A percentile compares a stretch with the other conserved stretches of the same genome.
Conservation (phyloP, 2,113 vertebrate species). For the Kryptolebias marmoratus region DNA sequence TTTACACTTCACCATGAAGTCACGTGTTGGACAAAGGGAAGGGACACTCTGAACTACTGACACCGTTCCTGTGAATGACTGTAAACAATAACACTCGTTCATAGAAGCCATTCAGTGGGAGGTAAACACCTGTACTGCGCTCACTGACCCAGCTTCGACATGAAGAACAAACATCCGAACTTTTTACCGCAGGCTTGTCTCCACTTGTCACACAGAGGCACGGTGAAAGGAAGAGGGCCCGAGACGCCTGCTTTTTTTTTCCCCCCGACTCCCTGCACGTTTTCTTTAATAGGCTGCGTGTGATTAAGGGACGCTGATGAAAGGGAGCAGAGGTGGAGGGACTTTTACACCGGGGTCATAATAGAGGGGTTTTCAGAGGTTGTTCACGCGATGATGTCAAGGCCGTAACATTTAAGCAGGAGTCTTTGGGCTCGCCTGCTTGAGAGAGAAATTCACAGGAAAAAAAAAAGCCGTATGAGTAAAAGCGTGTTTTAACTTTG, state of each 20-base stretch:
- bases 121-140: constrained; percentile 45
- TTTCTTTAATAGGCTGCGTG: constrained; percentile 26
- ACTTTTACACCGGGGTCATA: not conserved
- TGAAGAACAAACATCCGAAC: constrained; percentile 59
- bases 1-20: constrained; percentile 19
- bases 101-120: constrained; percentile 10
- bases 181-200: constrained; percentile 60
- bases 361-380: not conserved
- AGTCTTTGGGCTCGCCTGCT: not conserved
- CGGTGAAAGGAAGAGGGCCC: not conserved
- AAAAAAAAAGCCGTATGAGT: not conserved
- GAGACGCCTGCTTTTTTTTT: not conserved
- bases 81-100: constrained; percentile 4
- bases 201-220: constrained; percentile 39
- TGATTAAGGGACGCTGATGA: constrained; percentile 38
- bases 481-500: not conserved
- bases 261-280: not conserved
- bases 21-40: constrained; percentile 18
- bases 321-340: not conserved
- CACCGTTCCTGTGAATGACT: constrained; percentile 17
- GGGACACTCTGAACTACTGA: constrained; percentile 1
- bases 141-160: constrained; percentile 57
- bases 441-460: not conserved
- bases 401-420: not conserved
- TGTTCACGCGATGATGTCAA: not conserved